Base-by-base conservation (phyloP, 1,140 invertebrate species). In the Caerostris extrusa region DNA sequence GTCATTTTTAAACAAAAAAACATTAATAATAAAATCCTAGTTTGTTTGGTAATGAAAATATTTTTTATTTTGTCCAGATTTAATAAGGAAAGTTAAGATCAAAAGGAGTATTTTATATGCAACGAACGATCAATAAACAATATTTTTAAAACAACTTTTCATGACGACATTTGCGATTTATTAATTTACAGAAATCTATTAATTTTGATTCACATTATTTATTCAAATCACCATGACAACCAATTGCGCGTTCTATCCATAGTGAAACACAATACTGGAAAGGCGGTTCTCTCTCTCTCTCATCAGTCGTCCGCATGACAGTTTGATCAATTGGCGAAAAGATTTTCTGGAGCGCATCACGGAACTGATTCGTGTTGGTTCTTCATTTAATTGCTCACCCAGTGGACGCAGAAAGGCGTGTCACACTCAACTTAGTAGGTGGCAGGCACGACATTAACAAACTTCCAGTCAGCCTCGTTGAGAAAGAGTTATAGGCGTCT, bases 281-380 rank as follows among this genome's bases (percentile, higher is more conserved):
- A 14, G 82, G 82, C 56, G 82, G 55, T 83, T 8, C 82, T 34
- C 34, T 50, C 10, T 10, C 7, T 19, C 53, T 77, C 34, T 77
- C 71, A 77, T 50, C 19, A 34, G 34, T 77, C 71, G 71, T 12
- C 71, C 71, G 14, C 82, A 34, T 57, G 82, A 83, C 82, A 83
- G 55, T 83, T 83, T 83, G 82, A 83, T 83, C 55, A 83, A 83
- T 83, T 83, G 82, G 56, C 14, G 82, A 58, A 57, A 83, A 19
- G 55, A 57, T 83, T 57, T 57, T 56, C 82, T 83, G 82, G 82
- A 56, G 71, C 82, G 56, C 82, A 83, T 83, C 82, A 83, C 53
- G 53, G 82, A 83, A 83, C 71, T 77, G 71, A 77, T 77, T 77
- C 71, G 55, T 58, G 82, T 83, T 83, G 82, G 56, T 57, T 83